Evolutionary conservation across 2,113 vertebrate genomes (phyloP).

Genomic region (Ceyx margarethae): DNA sequence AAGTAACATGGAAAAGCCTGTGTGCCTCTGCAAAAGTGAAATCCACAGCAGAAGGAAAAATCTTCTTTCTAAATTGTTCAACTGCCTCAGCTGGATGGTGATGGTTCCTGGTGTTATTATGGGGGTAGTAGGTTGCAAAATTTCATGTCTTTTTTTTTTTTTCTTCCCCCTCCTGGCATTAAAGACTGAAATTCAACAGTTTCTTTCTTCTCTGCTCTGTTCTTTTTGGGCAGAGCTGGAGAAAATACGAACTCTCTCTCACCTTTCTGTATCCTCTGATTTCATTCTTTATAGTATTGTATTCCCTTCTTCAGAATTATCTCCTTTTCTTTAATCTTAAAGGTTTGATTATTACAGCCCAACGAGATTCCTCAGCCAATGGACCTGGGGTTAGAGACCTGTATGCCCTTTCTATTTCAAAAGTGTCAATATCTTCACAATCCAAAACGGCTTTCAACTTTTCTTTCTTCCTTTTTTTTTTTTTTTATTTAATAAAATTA

Average conservation of each 20-base stretch:
- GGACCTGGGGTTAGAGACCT: constrained; percentile 30
- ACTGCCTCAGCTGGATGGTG: neutral
- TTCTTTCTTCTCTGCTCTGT: constrained; percentile 52
- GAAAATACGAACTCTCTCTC: constrained; percentile 50
- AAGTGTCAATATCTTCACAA: constrained; percentile 57
- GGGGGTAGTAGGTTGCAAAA: constrained; percentile 31
- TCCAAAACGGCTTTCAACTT: constrained; percentile 53
- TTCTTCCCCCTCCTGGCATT: neutral
- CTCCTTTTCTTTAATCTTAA: constrained; percentile 41
- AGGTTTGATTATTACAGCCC: constrained; percentile 64
- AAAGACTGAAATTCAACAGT: constrained; percentile 50
- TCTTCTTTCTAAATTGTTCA: neutral
- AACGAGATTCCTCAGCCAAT: constrained; percentile 36
- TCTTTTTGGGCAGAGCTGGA: constrained; percentile 34
- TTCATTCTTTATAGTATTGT: constrained; percentile 40
- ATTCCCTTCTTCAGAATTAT: constrained; percentile 58
- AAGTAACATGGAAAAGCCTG: neutral
- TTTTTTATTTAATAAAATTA: neutral
- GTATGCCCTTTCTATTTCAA: constrained; percentile 43
- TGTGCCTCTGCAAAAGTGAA: neutral
- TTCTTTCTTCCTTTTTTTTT: constrained; percentile 17
- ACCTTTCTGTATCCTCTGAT: constrained; percentile 52
- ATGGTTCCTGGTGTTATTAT: constrained; percentile 33
- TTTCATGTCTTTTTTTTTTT: neutral
- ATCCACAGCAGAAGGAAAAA: neutral